phyloP scores from a whole-genome alignment of 2,888 invertebrate genomes.

The Cordylochernes scorpioides region DNA sequence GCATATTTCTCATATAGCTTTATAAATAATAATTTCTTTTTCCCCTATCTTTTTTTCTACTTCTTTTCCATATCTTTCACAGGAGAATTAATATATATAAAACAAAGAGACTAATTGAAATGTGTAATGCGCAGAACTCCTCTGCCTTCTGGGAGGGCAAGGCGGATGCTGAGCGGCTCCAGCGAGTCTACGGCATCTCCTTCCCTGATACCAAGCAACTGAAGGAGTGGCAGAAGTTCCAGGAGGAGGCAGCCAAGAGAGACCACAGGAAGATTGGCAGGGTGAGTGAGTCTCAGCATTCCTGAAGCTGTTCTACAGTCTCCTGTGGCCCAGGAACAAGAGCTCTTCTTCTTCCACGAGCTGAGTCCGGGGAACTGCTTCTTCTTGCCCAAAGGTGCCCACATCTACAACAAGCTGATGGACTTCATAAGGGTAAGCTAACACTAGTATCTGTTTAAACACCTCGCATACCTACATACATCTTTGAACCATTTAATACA shows the following conservation, averaged over 20 bases:
- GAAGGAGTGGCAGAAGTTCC: constrained; percentile 88
- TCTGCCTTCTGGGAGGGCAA: constrained; percentile 92
- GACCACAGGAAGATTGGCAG: constrained; percentile 82
- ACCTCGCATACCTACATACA: too few species aligned
- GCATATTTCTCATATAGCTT: too few species aligned
- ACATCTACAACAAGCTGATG: constrained; percentile 81
- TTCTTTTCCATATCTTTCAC: too few species aligned
- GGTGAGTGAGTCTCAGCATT: constrained; percentile 24
- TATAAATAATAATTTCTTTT: too few species aligned
- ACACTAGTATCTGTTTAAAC: too few species aligned
- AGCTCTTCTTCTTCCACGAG: constrained; percentile 94
- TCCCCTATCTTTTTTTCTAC: too few species aligned
- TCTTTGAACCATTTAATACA: too few species aligned
- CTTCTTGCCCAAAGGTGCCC: constrained; percentile 83
- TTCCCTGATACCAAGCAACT: constrained; percentile 86
- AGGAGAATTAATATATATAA: too few species aligned
- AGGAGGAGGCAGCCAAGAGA: constrained; percentile 86
- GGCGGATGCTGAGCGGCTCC: constrained; percentile 67
- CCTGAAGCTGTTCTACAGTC: constrained; percentile 3
- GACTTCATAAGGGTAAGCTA: constrained; percentile 37
- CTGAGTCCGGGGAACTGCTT: constrained; percentile 93
- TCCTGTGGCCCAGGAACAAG: constrained; percentile 45
- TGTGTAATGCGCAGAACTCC: constrained; percentile 26
- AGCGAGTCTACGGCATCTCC: constrained; percentile 82
- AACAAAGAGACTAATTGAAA: too few species aligned